phyloP scores from a whole-genome alignment of 2,113 vertebrate species.

The Spheniscus mendiculus region DNA sequence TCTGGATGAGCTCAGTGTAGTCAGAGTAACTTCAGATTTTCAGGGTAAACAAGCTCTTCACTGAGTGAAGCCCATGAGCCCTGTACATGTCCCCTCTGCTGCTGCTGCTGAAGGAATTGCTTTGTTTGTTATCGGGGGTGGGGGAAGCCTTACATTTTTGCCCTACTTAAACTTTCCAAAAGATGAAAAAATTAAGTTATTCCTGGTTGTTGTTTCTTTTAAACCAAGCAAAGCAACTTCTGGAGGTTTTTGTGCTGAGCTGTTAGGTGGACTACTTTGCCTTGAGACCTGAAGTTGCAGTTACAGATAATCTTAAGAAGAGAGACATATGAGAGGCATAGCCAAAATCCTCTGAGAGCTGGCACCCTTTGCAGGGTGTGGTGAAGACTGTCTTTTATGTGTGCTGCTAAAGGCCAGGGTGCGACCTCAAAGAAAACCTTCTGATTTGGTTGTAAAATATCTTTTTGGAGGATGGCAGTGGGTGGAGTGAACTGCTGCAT shows the following conservation, averaged over 20 bases:
- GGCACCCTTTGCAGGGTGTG: constrained; percentile 60
- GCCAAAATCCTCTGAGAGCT: constrained; percentile 52
- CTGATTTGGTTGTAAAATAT: constrained; percentile 71
- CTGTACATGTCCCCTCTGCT: background rate
- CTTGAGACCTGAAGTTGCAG: constrained; percentile 4
- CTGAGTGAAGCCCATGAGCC: background rate
- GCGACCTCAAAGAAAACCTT: constrained; percentile 66
- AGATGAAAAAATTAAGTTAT: background rate
- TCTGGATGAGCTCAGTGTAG: constrained; percentile 35
- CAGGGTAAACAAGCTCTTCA: constrained; percentile 22
- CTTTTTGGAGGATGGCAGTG: constrained; percentile 17
- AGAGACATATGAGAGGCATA: background rate
- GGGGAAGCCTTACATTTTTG: background rate
- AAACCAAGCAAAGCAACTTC: background rate
- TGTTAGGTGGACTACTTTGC: background rate
- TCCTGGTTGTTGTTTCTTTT: background rate
- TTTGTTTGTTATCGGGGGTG: background rate
- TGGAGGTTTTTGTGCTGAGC: background rate
- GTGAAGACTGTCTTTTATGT: constrained; percentile 65
- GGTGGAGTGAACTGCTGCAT: constrained; percentile 66
- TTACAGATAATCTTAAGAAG: constrained; percentile 16
- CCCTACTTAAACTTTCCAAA: background rate
- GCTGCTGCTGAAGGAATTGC: background rate
- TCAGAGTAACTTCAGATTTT: constrained; percentile 25
- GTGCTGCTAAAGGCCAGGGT: constrained; percentile 71